phyloP scores from a whole-genome alignment of 2,113 vertebrate genomes.

The Ophthalmolycus amberensis region DNA sequence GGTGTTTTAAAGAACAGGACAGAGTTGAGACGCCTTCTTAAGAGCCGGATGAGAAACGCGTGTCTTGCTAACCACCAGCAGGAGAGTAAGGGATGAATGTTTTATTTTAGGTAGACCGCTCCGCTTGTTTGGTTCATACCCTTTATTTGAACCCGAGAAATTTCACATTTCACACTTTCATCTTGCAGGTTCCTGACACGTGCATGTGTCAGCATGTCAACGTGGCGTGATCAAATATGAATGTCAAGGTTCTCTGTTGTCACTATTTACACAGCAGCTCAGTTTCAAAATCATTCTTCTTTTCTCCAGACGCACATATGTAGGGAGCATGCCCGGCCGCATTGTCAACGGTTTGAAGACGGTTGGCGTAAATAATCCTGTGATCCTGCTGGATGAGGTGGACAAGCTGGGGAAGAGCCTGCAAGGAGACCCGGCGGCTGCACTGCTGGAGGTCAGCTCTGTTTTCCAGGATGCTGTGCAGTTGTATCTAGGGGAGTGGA shows the following conservation, averaged over 20 bases:
- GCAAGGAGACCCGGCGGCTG: conserved; percentile 96
- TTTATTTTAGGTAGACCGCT: not conserved
- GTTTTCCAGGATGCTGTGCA: not conserved
- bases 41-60: conserved; percentile 35
- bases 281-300: not conserved
- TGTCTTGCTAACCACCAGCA: conserved; percentile 37
- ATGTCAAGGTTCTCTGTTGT: not conserved
- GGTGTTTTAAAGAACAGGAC: conserved; percentile 1
- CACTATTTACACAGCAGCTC: not conserved
- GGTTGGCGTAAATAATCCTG: conserved; percentile 94
- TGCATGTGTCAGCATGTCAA: not conserved
- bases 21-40: not conserved
- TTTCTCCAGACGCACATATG: conserved; percentile 90
- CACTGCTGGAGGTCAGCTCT: conserved; percentile 91
- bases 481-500: not conserved
- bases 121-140: not conserved
- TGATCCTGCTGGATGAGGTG: conserved; percentile 96
- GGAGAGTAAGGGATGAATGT: not conserved
- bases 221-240: not conserved
- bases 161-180: not conserved
- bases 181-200: not conserved
- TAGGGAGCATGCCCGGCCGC: conserved; percentile 97
- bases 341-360: conserved; percentile 97
- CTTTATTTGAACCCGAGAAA: not conserved
- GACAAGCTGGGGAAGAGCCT: conserved; percentile 97